These are phyloP conservation scores for Globia sparganii DNA, from an alignment of 2,888 invertebrate genomes.

Conservation along the genomic window DNA sequence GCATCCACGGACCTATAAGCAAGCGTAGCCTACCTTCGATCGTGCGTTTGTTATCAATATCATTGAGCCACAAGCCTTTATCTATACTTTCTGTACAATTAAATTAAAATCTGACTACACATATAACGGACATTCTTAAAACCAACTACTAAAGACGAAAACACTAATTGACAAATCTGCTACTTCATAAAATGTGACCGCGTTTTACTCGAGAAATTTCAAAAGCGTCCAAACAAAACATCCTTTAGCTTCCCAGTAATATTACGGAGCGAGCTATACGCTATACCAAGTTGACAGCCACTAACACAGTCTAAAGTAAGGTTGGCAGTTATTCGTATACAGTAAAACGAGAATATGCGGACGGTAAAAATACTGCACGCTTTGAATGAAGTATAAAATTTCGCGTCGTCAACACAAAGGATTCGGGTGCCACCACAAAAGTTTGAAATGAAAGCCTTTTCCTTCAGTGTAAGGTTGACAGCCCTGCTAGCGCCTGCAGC, in stretches of 20 bases:
- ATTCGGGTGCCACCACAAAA: conserved; percentile 70
- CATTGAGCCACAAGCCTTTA: too few species aligned
- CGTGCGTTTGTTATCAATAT: too few species aligned
- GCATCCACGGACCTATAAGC: background rate
- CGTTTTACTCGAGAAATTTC: conserved; percentile 38
- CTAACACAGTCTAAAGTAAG: conserved; percentile 65
- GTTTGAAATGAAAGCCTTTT: conserved; percentile 71
- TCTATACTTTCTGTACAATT: background rate
- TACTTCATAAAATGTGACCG: conserved; percentile 12
- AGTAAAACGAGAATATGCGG: conserved; percentile 58
- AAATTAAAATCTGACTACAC: background rate
- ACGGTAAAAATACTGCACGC: conserved; percentile 64
- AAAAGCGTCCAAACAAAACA: conserved; percentile 39
- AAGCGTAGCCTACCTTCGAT: background rate
- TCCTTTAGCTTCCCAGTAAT: conserved; percentile 41
- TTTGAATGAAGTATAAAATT: conserved; percentile 74
- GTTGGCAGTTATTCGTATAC: conserved; percentile 64
- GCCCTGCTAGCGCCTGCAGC: conserved; percentile 70
- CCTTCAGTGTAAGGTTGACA: conserved; percentile 71
- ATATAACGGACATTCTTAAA: too few species aligned
- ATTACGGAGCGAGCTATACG: conserved; percentile 40
- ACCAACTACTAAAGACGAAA: background rate
- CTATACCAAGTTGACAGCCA: conserved; percentile 51
- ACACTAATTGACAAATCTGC: conserved; percentile 14
- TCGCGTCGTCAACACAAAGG: conserved; percentile 73